Evolutionary conservation across 2,113 vertebrate species (phyloP).

Genomic region (Colinus virginianus): DNA sequence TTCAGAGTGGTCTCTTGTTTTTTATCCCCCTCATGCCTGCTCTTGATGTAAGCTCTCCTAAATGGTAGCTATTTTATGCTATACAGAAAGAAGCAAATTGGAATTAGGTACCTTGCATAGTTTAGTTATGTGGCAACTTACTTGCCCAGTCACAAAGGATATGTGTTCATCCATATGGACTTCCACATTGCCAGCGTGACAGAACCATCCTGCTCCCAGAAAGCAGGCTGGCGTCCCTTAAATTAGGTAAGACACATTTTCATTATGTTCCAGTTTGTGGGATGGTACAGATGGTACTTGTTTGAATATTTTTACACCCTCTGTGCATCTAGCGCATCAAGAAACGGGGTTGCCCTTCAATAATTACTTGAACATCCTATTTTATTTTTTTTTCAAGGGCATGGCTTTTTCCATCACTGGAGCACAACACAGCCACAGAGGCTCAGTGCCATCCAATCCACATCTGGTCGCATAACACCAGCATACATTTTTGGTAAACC

Average conservation of each 20-base stretch:
- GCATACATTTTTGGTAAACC: conserved; percentile 47
- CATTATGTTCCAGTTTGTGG: background rate
- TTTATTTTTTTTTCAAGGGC: conserved; percentile 23
- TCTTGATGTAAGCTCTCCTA: background rate
- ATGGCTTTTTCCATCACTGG: conserved; percentile 11
- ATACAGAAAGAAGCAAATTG: background rate
- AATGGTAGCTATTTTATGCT: background rate
- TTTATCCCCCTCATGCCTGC: background rate
- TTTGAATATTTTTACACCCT: background rate
- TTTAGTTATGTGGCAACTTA: background rate
- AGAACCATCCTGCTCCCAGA: background rate
- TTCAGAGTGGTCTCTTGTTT: background rate
- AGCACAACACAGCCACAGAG: fast-evolving
- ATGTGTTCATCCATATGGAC: background rate
- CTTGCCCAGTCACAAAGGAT: background rate
- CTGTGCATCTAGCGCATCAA: fast-evolving
- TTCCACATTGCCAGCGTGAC: background rate
- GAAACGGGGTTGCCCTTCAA: background rate
- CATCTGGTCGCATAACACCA: background rate
- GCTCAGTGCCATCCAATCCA: background rate
- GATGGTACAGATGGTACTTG: background rate
- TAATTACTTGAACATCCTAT: background rate
- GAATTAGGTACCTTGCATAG: fast-evolving
- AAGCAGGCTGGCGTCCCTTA: background rate
- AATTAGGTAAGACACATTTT: background rate